Percentiles rank a stretch among this genome's conserved stretches.
These are phyloP conservation scores for Hypomecis atomaria DNA, from an alignment of 2,888 invertebrate species.

Conservation along the genomic window DNA sequence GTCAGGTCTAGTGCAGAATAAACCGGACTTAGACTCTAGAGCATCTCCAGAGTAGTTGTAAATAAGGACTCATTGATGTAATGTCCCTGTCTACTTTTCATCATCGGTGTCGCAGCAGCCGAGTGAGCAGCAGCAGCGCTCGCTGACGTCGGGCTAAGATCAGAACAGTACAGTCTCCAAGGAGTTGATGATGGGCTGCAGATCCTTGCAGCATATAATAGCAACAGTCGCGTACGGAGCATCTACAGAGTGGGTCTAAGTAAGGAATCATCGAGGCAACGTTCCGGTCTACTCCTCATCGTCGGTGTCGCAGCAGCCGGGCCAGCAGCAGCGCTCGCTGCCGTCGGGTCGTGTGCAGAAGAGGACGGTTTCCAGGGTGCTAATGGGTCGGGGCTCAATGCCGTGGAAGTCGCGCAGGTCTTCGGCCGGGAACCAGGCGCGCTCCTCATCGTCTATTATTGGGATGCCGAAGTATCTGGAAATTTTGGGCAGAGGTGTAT, in stretches of 20 bases:
- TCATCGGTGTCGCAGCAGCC: no score
- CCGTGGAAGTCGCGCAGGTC: conserved; percentile 95
- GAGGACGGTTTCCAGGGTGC: conserved; percentile 89
- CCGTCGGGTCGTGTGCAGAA: conserved; percentile 95
- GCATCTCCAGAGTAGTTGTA: no score
- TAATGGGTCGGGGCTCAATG: conserved; percentile 89
- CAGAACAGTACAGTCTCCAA: no score
- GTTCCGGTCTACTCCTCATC: conserved; percentile 67
- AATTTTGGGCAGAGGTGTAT: no score
- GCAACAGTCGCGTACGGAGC: no score
- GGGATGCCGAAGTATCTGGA: conserved; percentile 90
- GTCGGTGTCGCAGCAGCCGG: conserved; percentile 82
- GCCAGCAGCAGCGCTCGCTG: conserved; percentile 92
- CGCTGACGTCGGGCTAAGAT: no score
- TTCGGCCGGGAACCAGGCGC: conserved; percentile 96
- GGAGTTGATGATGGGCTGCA: conserved; percentile 77
- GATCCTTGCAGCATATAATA: conserved; percentile 50
- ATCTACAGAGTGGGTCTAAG: no score
- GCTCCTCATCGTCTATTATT: conserved; percentile 94
- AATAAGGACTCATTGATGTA: no score
- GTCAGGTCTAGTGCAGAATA: no score
- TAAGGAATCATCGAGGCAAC: neutral
- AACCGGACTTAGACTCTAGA: no score
- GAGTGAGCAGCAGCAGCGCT: no score
- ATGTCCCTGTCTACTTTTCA: no score